A percentile compares a stretch with the other conserved stretches of the same genome.
Conservation (phyloP, 2,113 vertebrate genomes). For the Mystacornis crossleyi region DNA sequence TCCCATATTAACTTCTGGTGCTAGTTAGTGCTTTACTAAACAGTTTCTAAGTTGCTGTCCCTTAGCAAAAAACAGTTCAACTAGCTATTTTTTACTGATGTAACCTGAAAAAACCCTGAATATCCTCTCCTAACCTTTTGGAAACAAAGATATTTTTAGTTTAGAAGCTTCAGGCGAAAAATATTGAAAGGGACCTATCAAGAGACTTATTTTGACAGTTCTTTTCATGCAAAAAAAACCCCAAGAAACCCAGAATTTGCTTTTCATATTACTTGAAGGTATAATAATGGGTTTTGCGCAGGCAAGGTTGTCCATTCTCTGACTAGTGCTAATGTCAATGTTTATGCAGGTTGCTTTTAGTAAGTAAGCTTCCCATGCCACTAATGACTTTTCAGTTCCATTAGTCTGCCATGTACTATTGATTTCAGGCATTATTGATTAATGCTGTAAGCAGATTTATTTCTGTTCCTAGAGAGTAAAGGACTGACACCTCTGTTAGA, state of each 20-base stretch:
- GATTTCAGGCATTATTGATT: slow-evolving; percentile 11
- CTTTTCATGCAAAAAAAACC: not conserved
- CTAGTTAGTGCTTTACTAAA: not conserved
- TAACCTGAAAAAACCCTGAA: not conserved
- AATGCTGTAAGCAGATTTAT: not conserved
- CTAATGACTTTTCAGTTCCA: slow-evolving; percentile 19
- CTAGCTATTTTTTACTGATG: not conserved
- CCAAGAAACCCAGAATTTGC: not conserved
- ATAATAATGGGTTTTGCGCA: not conserved
- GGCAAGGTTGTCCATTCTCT: not conserved
- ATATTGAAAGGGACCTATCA: not conserved
- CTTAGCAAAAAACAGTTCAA: not conserved
- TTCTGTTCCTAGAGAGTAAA: not conserved
- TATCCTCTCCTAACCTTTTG: not conserved
- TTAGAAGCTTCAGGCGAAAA: not conserved
- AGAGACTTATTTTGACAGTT: not conserved
- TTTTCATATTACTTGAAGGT: not conserved
- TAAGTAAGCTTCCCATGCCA: not conserved
- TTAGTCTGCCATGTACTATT: slow-evolving; percentile 21
- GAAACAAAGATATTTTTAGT: not conserved
- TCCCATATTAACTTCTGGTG: not conserved
- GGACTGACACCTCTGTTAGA: not conserved
- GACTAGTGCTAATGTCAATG: not conserved
- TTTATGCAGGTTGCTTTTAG: not conserved
- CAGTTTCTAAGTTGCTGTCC: not conserved